Conservation (phyloP, 2,113 vertebrate genomes). For the Grammomys dolichurus region DNA sequence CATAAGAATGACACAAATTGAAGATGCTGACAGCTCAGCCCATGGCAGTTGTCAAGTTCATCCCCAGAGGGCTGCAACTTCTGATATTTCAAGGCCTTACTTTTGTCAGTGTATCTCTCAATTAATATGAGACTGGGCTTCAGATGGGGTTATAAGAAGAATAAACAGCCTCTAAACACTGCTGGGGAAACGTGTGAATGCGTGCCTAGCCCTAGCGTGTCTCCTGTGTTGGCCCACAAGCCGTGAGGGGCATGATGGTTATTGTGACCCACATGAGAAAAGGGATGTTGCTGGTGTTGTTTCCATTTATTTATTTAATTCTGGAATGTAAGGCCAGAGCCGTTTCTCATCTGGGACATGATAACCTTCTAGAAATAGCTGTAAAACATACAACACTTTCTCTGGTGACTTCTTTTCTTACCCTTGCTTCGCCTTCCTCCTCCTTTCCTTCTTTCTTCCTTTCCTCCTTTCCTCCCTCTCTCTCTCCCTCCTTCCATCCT, state of each 20-base stretch:
- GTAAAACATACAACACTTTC: background rate
- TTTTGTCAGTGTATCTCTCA: slow-evolving; percentile 57
- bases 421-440: too few relatives aligned
- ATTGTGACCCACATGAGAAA: accelerated
- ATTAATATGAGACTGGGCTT: slow-evolving; percentile 58
- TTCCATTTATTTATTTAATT: background rate
- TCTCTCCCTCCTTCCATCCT: too few relatives aligned
- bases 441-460: accelerated
- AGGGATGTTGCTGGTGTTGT: accelerated
- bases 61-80: background rate
- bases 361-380: background rate
- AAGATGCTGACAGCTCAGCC: slow-evolving; percentile 47
- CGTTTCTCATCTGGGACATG: background rate
- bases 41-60: background rate
- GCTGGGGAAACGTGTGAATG: background rate
- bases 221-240: background rate
- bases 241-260: background rate
- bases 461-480: accelerated
- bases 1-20: slow-evolving; percentile 14
- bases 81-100: slow-evolving; percentile 54
- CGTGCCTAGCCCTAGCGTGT: background rate
- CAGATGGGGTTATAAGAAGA: slow-evolving; percentile 57
- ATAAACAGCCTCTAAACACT: slow-evolving; percentile 57
- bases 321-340: background rate
- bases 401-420: background rate